Percentiles rank a stretch among this genome's conserved stretches.
Conservation (phyloP, 1,140 invertebrate species). For the Drosophila virilis region DNA sequence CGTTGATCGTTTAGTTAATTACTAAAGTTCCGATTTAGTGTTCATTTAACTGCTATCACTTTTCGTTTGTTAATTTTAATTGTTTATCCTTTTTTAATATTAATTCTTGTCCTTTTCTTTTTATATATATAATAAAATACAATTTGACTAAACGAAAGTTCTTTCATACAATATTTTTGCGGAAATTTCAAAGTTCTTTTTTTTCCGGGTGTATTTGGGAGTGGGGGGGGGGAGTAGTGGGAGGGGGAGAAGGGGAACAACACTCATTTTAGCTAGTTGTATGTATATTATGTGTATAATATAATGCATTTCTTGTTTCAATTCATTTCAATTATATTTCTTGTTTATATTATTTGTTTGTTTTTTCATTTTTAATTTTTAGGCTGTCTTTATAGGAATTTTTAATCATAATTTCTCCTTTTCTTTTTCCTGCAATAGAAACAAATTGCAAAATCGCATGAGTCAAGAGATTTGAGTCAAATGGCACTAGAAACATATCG, state of each 20-base stretch:
- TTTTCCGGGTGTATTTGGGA: conserved; percentile 1
- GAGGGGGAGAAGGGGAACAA: conserved; percentile 5
- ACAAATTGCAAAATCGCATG: conserved; percentile 64
- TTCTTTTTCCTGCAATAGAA: conserved; percentile 84
- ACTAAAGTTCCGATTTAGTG: conserved; percentile 62
- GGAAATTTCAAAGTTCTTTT: conserved; percentile 31
- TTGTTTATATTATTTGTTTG: conserved; percentile 26
- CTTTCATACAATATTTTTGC: conserved; percentile 29
- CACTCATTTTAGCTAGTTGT: conserved; percentile 57
- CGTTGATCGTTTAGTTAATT: conserved; percentile 51
- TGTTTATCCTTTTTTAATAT: conserved; percentile 56
- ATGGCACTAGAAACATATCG: conserved; percentile 37
- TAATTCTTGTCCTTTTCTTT: conserved; percentile 41
- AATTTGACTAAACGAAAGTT: conserved; percentile 73
- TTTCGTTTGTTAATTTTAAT: conserved; percentile 62
- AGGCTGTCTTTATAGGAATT: conserved; percentile 64
- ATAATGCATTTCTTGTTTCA: conserved; percentile 60
- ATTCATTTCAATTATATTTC: conserved; percentile 37
- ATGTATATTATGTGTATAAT: conserved; percentile 49
- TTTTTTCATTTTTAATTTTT: no score
- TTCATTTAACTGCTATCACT: conserved; percentile 79
- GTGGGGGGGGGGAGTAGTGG: not conserved
- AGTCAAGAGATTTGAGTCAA: conserved; percentile 36
- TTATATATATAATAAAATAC: conserved; percentile 57
- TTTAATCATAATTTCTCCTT: conserved; percentile 84